Conservation (phyloP, 2,797 vertebrate species). For the Zenarchopterus dispar region DNA sequence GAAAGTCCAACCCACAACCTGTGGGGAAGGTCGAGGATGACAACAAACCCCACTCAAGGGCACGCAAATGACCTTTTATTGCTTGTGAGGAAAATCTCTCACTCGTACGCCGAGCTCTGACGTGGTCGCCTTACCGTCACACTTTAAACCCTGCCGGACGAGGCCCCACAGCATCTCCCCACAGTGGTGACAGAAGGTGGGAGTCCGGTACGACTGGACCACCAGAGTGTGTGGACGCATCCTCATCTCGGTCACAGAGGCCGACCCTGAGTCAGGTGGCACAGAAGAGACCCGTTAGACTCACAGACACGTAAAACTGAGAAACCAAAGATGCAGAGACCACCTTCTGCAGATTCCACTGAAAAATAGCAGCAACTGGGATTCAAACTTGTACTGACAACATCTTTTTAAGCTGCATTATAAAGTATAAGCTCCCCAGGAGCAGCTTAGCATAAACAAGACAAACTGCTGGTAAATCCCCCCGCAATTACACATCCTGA, state of each 20-base stretch:
- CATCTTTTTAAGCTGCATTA: background rate
- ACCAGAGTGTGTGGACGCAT: slow-evolving; percentile 78
- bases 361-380: too few relatives aligned
- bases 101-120: background rate
- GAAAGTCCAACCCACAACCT: slow-evolving; percentile 92
- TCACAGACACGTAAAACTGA: too few relatives aligned
- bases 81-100: too few relatives aligned
- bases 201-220: slow-evolving; percentile 83
- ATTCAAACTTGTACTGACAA: background rate
- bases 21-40: background rate
- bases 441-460: background rate
- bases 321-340: too few relatives aligned
- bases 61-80: too few relatives aligned
- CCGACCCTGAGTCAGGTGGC: slow-evolving; percentile 57
- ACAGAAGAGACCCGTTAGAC: background rate
- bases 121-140: slow-evolving; percentile 69
- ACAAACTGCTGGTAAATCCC: too few relatives aligned
- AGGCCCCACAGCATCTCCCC: slow-evolving; percentile 86
- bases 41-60: too few relatives aligned
- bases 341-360: too few relatives aligned
- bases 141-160: slow-evolving; percentile 81
- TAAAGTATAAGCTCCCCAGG: background rate
- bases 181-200: slow-evolving; percentile 84
- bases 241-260: slow-evolving; percentile 70
- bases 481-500: too few relatives aligned